Conservation (phyloP, 2,113 vertebrate species). For the Cyprinus carpio region DNA sequence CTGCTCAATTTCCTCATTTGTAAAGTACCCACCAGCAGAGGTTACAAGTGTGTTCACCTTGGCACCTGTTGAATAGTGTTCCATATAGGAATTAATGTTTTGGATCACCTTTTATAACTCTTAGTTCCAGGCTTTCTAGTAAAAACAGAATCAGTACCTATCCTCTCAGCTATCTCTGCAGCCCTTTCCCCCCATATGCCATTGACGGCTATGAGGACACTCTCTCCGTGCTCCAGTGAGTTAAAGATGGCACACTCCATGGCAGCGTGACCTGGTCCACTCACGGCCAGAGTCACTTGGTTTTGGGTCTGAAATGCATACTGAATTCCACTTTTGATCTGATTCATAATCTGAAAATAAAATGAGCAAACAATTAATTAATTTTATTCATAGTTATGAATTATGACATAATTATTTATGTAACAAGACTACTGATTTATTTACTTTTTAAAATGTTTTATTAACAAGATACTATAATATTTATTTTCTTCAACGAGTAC, state of each 20-base stretch:
- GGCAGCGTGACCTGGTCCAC: slow-evolving; percentile 87
- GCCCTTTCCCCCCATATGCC: slow-evolving; percentile 94
- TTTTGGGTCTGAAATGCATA: slow-evolving; percentile 94
- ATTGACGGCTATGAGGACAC: slow-evolving; percentile 77
- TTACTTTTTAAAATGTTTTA: not conserved
- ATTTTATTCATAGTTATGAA: not conserved
- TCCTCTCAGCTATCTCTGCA: slow-evolving; percentile 78
- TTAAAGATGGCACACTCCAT: slow-evolving; percentile 92
- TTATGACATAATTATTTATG: not conserved
- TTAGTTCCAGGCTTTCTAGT: not conserved
- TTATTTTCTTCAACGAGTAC: not conserved
- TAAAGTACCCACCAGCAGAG: slow-evolving; percentile 77
- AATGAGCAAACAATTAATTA: not conserved
- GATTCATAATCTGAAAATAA: slow-evolving; percentile 86
- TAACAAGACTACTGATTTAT: not conserved
- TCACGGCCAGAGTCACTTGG: slow-evolving; percentile 83
- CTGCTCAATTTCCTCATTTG: slow-evolving; percentile 82
- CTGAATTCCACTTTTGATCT: slow-evolving; percentile 91
- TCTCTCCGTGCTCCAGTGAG: slow-evolving; percentile 80
- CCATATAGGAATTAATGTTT: not conserved
- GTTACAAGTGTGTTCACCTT: slow-evolving; percentile 79
- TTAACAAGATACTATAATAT: not conserved
- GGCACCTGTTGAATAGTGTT: slow-evolving; percentile 76
- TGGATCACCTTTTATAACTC: not conserved
- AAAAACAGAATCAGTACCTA: slow-evolving; percentile 73